Conservation (phyloP, 2,797 vertebrate species). For the Coregonus suidteri region DNA sequence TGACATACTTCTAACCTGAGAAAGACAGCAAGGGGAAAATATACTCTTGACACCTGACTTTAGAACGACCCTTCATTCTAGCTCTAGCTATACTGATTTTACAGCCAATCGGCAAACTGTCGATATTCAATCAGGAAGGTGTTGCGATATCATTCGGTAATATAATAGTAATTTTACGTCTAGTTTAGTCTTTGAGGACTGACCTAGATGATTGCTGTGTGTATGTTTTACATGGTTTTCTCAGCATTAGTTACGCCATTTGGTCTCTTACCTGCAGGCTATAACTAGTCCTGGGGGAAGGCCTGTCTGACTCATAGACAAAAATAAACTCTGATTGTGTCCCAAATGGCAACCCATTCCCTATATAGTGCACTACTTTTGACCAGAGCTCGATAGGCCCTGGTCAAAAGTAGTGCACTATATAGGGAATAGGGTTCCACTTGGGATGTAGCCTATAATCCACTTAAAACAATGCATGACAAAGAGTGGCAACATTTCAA, state of each 20-base stretch:
- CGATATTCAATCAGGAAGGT: background rate
- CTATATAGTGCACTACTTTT: background rate
- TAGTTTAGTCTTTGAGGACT: background rate
- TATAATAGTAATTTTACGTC: background rate
- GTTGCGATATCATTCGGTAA: background rate
- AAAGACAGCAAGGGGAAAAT: background rate
- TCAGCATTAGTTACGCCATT: background rate
- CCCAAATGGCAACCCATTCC: background rate
- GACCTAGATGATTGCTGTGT: background rate
- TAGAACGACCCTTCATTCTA: background rate
- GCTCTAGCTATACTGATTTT: background rate
- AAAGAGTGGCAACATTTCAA: background rate
- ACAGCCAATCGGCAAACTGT: background rate
- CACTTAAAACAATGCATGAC: background rate
- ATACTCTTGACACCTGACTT: background rate
- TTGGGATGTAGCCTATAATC: background rate
- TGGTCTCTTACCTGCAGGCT: slow-evolving; percentile 1
- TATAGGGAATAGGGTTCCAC: background rate
- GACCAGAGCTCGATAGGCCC: background rate
- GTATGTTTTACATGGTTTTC: background rate
- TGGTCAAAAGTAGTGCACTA: background rate
- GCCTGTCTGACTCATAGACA: slow-evolving; percentile 7
- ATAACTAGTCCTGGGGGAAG: slow-evolving; percentile 2
- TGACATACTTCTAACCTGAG: background rate
- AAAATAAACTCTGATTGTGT: background rate